Conservation (phyloP, 2,113 vertebrate species). For the Hyperoodon ampullatus region DNA sequence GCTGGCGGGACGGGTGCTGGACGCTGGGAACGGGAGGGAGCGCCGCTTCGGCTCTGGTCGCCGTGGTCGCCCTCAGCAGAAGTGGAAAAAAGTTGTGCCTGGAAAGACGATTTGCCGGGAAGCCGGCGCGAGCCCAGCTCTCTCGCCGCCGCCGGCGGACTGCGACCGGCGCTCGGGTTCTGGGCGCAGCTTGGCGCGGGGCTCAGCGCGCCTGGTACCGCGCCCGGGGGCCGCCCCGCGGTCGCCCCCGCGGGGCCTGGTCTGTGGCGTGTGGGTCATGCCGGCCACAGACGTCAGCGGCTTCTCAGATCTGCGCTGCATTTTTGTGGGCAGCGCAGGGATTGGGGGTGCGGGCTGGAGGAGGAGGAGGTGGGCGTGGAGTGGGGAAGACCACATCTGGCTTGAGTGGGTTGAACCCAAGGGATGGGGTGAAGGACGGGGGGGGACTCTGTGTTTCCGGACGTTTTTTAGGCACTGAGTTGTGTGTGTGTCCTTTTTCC, state of each 20-base stretch:
- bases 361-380: slow-evolving; percentile 51
- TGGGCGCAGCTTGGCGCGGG: not conserved
- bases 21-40: not conserved
- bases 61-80: not conserved
- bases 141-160: not conserved
- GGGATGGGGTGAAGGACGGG: not conserved
- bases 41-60: not conserved
- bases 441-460: not conserved
- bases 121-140: not conserved
- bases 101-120: not conserved
- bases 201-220: not conserved
- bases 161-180: not conserved
- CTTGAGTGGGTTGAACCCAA: not conserved
- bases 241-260: not conserved
- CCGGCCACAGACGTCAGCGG: slow-evolving; percentile 47
- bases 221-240: not conserved
- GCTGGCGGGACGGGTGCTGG: not conserved
- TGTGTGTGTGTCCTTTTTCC: not conserved
- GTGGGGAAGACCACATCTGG: slow-evolving; percentile 56
- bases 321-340: slow-evolving; percentile 70
- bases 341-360: slow-evolving; percentile 44
- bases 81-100: slow-evolving; percentile 50
- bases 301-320: slow-evolving; percentile 49
- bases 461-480: not conserved
- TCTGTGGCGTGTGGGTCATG: not conserved